These are phyloP conservation scores for Gadopsis marmoratus DNA, from an alignment of 2,797 vertebrate species.

Conservation along the genomic window DNA sequence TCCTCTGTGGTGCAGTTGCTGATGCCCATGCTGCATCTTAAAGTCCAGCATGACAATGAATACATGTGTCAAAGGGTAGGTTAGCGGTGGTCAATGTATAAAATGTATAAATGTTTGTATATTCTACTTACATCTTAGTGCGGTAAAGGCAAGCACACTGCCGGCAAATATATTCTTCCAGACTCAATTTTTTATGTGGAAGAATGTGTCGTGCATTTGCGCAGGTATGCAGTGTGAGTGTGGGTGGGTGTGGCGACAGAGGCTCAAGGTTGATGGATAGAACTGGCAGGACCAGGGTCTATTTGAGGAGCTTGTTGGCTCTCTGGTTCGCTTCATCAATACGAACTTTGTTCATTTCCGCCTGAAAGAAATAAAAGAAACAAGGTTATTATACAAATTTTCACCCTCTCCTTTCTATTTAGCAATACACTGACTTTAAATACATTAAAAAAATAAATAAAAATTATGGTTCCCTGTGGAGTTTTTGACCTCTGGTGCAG, in stretches of 20 bases:
- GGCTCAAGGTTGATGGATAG: slow-evolving; percentile 48
- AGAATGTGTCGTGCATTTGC: background rate
- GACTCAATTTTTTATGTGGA: slow-evolving; percentile 2
- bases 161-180: slow-evolving; percentile 43
- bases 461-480: background rate
- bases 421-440: background rate
- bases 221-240: background rate
- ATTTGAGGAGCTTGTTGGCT: slow-evolving; percentile 96
- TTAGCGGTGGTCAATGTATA: slow-evolving; percentile 14
- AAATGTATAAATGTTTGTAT: slow-evolving; percentile 8
- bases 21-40: slow-evolving; percentile 41
- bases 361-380: slow-evolving; percentile 81
- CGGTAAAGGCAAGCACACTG: slow-evolving; percentile 35
- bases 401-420: background rate
- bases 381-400: background rate
- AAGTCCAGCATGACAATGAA: slow-evolving; percentile 55
- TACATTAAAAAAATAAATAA: background rate
- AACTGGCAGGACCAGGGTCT: slow-evolving; percentile 58
- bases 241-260: slow-evolving; percentile 37
- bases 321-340: slow-evolving; percentile 92
- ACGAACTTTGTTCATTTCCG: slow-evolving; percentile 92
- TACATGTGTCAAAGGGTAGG: background rate
- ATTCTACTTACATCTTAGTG: slow-evolving; percentile 34
- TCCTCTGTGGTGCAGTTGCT: slow-evolving; percentile 44
- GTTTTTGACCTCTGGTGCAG: background rate